A percentile compares a stretch with the other conserved stretches of the same genome.
Conservation (phyloP, 2,888 invertebrate genomes). For the Parascotia fuliginaria region DNA sequence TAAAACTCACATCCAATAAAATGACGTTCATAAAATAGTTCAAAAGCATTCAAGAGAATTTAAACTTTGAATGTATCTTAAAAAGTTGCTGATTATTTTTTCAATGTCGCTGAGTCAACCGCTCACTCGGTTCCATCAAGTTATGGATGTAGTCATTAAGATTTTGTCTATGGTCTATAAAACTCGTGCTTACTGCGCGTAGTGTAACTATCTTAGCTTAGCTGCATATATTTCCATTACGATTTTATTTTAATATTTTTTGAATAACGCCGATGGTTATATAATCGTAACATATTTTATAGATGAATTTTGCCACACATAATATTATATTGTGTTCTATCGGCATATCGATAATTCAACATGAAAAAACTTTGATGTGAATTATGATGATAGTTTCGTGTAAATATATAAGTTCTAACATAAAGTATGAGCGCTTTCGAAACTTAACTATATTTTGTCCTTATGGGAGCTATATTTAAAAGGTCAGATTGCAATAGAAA, state of each 20-base stretch:
- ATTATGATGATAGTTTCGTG: conserved; percentile 39
- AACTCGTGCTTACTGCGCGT: conserved; percentile 42
- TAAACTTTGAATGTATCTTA: not conserved
- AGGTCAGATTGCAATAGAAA: not conserved
- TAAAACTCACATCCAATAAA: conserved; percentile 1
- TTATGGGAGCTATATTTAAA: not conserved
- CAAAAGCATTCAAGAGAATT: not conserved
- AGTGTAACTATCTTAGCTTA: conserved; percentile 41
- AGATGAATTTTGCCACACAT: not conserved
- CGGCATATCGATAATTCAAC: conserved; percentile 21
- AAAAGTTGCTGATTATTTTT: conserved; percentile 26
- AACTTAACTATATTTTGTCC: not conserved
- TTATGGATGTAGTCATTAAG: conserved; percentile 48
- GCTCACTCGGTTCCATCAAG: conserved; percentile 33
- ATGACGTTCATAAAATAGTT: not conserved
- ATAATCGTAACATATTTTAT: conserved; percentile 1
- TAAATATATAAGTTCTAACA: conserved; percentile 23
- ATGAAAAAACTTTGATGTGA: conserved; percentile 35
- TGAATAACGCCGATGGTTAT: not conserved
- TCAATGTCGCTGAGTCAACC: conserved; percentile 20
- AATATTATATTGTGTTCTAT: conserved; percentile 12
- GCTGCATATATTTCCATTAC: conserved; percentile 4
- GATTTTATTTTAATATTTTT: conserved; percentile 5
- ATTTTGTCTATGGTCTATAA: conserved; percentile 50
- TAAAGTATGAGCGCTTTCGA: conserved; percentile 16